Evolutionary conservation across 2,113 vertebrate genomes (phyloP).

Genomic region (Serinus canaria): DNA sequence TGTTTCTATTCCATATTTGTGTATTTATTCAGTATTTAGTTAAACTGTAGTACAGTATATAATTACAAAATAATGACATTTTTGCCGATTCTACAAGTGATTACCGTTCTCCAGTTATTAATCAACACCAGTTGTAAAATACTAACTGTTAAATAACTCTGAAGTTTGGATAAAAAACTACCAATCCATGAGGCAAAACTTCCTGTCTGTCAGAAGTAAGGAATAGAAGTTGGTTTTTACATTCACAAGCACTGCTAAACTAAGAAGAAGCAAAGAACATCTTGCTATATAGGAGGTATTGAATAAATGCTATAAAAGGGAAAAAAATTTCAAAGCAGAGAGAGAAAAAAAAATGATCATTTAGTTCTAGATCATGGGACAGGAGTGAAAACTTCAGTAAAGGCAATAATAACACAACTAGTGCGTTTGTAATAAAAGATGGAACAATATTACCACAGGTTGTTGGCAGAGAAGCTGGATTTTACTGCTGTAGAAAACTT

Average conservation of each 20-base stretch:
- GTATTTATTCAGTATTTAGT: neutral
- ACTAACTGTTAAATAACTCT: neutral
- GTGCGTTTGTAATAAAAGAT: neutral
- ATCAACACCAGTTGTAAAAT: neutral
- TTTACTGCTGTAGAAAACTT: neutral
- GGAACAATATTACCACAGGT: neutral
- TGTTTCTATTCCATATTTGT: neutral
- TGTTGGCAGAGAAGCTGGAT: neutral
- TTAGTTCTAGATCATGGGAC: neutral
- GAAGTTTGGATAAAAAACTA: neutral
- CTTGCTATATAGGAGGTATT: accelerated
- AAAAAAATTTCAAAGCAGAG: neutral
- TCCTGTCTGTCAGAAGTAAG: neutral
- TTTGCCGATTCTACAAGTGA: neutral
- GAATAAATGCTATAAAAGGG: neutral
- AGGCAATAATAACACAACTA: neutral
- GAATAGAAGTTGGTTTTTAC: neutral
- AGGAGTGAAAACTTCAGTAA: neutral
- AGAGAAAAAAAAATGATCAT: neutral
- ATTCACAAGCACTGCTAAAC: neutral
- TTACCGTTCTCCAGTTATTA: neutral
- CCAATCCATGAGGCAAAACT: neutral
- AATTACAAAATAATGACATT: neutral
- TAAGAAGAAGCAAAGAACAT: neutral
- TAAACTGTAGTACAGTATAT: neutral